Conservation (phyloP, 2,113 vertebrate genomes). For the Arizona elegans region DNA sequence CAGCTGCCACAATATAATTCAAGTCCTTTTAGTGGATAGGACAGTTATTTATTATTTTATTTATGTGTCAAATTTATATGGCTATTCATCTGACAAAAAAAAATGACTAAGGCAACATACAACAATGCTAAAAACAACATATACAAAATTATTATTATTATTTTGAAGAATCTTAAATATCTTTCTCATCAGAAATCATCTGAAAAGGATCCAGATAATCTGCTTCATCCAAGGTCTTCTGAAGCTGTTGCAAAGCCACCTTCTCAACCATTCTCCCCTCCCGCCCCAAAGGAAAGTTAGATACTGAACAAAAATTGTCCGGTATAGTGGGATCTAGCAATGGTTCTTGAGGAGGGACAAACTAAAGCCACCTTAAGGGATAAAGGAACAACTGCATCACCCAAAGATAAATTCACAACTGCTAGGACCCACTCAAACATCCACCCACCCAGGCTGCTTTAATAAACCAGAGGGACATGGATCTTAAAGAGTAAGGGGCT, state of each 20-base stretch:
- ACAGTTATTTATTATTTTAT: background rate
- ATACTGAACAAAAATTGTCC: background rate
- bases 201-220: background rate
- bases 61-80: background rate
- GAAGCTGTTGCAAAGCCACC: background rate
- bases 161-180: background rate
- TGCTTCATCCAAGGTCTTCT: background rate
- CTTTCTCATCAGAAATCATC: background rate
- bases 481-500: background rate
- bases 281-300: background rate
- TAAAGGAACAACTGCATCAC: background rate
- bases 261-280: background rate
- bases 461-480: background rate
- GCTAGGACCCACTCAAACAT: background rate
- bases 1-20: constrained; percentile 28
- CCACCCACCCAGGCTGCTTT: background rate
- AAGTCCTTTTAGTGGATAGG: constrained; percentile 7
- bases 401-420: background rate
- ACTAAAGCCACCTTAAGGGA: background rate
- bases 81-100: background rate
- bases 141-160: background rate
- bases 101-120: background rate
- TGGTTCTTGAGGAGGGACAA: background rate
- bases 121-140: background rate
- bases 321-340: background rate